Conservation (phyloP, 2,113 vertebrate genomes). For the Podarcis raffonei region DNA sequence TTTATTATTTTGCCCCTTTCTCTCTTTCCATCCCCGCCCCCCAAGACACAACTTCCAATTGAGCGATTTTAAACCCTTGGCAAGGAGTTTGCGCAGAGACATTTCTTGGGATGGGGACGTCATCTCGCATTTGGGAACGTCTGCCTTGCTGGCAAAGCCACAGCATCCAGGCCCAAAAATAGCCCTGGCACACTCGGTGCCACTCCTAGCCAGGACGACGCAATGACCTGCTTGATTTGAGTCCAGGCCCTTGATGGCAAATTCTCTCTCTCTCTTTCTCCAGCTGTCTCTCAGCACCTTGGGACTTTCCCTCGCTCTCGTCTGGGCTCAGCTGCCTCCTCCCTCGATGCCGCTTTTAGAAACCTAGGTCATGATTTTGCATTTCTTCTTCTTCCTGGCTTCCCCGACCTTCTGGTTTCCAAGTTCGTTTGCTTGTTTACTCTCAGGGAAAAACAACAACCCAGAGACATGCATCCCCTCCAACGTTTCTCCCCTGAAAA, state of each 20-base stretch:
- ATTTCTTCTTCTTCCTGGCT: neutral
- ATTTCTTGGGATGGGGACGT: neutral
- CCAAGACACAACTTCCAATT: neutral
- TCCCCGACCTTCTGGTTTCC: neutral
- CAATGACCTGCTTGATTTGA: neutral
- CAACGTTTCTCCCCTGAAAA: no score
- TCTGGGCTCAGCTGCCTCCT: neutral
- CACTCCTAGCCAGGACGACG: neutral
- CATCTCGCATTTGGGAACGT: neutral
- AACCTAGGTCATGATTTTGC: neutral
- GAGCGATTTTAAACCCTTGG: neutral
- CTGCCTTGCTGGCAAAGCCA: neutral
- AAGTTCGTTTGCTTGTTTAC: neutral
- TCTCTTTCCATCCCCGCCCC: no score
- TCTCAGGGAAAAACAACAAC: neutral
- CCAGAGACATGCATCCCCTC: no score
- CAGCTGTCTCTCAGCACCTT: neutral
- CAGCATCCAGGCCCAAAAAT: neutral
- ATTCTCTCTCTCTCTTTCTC: neutral
- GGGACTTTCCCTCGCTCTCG: slow-evolving; percentile 14
- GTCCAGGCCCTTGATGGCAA: neutral
- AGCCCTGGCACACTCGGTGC: slow-evolving; percentile 21
- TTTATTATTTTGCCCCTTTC: neutral
- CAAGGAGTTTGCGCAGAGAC: neutral
- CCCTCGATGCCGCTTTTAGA: neutral